Conservation (phyloP, 2,113 vertebrate species). For the Tympanuchus pallidicinctus region DNA sequence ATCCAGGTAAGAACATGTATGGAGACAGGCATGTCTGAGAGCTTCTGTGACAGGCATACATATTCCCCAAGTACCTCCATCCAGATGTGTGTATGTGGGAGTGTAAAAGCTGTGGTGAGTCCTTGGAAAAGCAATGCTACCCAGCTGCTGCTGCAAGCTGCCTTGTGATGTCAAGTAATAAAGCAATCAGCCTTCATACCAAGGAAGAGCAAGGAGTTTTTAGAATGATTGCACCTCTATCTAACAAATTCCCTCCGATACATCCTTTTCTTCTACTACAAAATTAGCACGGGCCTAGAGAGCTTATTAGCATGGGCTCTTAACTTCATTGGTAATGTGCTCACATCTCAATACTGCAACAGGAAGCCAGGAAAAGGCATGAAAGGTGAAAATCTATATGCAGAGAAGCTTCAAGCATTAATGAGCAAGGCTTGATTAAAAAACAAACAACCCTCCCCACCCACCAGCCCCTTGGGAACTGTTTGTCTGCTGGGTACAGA, state of each 20-base stretch:
- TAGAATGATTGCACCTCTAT: slow-evolving; percentile 12
- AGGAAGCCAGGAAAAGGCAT: neutral
- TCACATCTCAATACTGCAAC: neutral
- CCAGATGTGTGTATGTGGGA: fast-evolving
- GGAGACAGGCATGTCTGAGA: fast-evolving
- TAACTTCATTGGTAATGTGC: neutral
- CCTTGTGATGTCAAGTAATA: neutral
- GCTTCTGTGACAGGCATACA: neutral
- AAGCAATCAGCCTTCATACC: neutral
- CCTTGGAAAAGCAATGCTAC: neutral
- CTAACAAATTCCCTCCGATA: neutral
- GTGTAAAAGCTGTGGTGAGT: neutral
- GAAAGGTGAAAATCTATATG: neutral
- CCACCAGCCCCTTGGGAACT: neutral
- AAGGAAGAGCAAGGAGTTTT: neutral
- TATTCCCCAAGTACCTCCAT: fast-evolving
- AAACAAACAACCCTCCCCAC: neutral
- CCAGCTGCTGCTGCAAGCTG: neutral
- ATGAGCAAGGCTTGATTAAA: neutral
- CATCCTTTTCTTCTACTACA: neutral
- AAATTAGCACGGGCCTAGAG: neutral
- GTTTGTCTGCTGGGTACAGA: neutral
- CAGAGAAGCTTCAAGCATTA: neutral
- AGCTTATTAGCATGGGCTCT: slow-evolving; percentile 6
- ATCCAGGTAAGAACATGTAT: fast-evolving